Evolutionary conservation across 2,888 invertebrate species (phyloP).

Genomic region (Ceriagrion tenellum): DNA sequence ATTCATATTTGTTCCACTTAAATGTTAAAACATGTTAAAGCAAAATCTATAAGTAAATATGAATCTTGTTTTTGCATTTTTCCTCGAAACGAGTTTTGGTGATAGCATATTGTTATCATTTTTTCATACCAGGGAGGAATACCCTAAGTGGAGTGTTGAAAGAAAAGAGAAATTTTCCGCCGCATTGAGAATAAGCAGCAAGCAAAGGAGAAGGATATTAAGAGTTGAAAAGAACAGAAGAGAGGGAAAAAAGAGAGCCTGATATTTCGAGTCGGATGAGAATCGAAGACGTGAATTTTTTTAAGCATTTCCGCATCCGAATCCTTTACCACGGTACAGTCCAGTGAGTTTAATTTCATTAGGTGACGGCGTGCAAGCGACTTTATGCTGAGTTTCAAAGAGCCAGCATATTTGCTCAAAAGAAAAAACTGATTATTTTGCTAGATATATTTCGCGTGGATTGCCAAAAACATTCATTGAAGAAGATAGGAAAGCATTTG

Average conservation of each 20-base stretch:
- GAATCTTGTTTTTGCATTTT: too few species aligned
- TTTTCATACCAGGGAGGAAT: too few species aligned
- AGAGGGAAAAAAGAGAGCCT: not conserved
- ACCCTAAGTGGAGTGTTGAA: too few species aligned
- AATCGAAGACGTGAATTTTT: not conserved
- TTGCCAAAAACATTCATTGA: not conserved
- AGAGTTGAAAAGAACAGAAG: not conserved
- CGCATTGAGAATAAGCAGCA: too few species aligned
- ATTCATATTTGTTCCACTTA: too few species aligned
- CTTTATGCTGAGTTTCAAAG: not conserved
- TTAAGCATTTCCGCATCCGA: not conserved
- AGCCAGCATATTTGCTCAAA: not conserved
- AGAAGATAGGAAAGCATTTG: not conserved
- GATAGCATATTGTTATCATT: too few species aligned
- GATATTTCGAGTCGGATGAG: not conserved
- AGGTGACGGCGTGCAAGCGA: not conserved
- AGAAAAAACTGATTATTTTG: not conserved
- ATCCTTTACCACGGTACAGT: not conserved
- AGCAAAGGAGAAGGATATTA: not conserved
- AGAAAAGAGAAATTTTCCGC: too few species aligned
- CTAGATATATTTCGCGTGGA: not conserved
- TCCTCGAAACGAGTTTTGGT: too few species aligned
- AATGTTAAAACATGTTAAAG: too few species aligned
- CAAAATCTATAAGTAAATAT: too few species aligned
- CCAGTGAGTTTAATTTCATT: slow-evolving; percentile 4